phyloP scores from a whole-genome alignment of 1,140 invertebrate genomes.

The Dendrolimus punctatus region DNA sequence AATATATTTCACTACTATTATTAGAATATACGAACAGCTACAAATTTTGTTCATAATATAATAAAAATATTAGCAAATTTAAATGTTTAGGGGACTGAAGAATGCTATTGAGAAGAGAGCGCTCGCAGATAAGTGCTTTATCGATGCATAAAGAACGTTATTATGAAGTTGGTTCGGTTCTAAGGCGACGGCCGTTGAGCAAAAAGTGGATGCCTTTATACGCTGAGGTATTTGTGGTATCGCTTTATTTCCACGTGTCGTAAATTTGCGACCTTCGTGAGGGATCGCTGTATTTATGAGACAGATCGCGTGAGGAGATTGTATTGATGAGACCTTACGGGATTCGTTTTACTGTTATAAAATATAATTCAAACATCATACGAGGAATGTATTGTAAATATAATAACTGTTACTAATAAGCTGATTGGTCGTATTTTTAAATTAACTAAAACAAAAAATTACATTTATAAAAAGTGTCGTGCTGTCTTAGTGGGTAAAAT shows the following conservation, averaged over 20 bases:
- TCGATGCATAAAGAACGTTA: conserved; percentile 61
- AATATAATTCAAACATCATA: no score
- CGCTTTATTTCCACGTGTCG: conserved; percentile 54
- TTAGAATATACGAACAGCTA: no score
- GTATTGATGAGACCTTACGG: conserved; percentile 6
- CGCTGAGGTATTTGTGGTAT: conserved; percentile 42
- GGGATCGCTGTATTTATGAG: conserved; percentile 12
- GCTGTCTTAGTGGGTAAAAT: no score
- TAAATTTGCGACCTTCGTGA: conserved; percentile 35
- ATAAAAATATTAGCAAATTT: conserved; percentile 19
- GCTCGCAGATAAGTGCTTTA: conserved; percentile 54
- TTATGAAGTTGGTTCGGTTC: conserved; percentile 48
- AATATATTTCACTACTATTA: no score
- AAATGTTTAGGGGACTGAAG: conserved; percentile 37
- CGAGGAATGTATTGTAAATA: no score
- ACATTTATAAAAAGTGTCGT: no score
- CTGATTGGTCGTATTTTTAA: no score
- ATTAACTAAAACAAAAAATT: no score
- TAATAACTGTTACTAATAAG: no score
- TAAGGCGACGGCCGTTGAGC: conserved; percentile 15
- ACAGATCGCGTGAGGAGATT: conserved; percentile 17
- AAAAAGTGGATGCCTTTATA: conserved; percentile 38
- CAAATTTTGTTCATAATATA: not conserved
- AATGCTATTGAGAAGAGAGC: conserved; percentile 58
- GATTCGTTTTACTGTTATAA: conserved; percentile 9